Evolutionary conservation across 2,797 vertebrate genomes (phyloP), one percentile per base, ranked within the genome.

Genomic region (Buceros bicornis): DNA sequence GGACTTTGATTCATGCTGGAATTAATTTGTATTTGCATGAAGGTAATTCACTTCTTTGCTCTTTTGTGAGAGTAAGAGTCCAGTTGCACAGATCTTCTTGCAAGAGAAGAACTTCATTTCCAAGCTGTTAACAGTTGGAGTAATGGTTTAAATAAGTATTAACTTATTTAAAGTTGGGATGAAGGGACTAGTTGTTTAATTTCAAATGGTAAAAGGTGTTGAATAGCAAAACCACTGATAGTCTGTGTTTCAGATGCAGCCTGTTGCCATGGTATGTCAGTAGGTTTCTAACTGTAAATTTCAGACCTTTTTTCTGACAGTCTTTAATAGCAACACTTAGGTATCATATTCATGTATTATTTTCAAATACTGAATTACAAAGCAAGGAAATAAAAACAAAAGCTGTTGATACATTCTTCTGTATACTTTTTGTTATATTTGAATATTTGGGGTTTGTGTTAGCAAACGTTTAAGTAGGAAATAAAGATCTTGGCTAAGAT

Each of bases 161-260:
- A 56, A 14, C 20, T 51, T 70, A 26, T 21, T 33, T 33, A 33
- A 33, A 33, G 33, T 33, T 54, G 51, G 29, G 14, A 16, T 62
- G 20, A 50, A 43, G 24, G 21, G 13, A 24, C 10, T 42, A 62
- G 21, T 24, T 57, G 21, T 19, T 57, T 70, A 22, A 48, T 57
- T 66, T 83, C 10, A 43, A 17, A 33, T 37, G 33, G 5, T 31
- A 35, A 29, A 51, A 29, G 25, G 20, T 22, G 6, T 26, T 53
- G 33, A 80, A 69, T n/a, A 45, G 13, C 11, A 53, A 51, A 28
- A 56, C 24, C 0, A 0, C 6, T 24, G 17, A 13, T 47, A 24
- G 26, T 42, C 16, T 71, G 9, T 72, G 25, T 72, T 90, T 87
- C 21, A 33, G n/a, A 37, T 71, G 72, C 17, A 81, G 17, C 17